A percentile compares a stretch with the other conserved stretches of the same genome.
Evolutionary conservation across 2,797 vertebrate genomes (phyloP).

Genomic region (Gorsachius magnificus): DNA sequence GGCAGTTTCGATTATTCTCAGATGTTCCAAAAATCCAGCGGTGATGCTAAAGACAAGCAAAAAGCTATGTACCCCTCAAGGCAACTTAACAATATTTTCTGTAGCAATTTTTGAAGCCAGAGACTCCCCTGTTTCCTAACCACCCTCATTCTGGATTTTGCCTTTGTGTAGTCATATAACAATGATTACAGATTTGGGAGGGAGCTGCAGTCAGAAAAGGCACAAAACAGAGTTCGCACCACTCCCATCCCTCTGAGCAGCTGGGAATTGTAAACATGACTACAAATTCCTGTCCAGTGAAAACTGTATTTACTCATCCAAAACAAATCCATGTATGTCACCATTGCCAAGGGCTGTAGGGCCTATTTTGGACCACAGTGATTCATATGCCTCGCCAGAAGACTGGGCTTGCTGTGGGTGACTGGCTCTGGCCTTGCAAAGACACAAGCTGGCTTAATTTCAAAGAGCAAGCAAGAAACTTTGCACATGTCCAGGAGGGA

Average conservation of each 20-base stretch:
- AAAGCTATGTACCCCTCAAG: neutral
- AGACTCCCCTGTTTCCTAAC: neutral
- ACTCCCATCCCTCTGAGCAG: neutral
- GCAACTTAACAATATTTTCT: neutral
- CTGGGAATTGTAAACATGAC: constrained; percentile 15
- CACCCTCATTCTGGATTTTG: neutral
- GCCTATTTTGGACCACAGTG: neutral
- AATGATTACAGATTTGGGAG: neutral
- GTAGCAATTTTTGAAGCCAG: neutral
- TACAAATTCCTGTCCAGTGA: constrained; percentile 11
- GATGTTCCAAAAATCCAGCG: neutral
- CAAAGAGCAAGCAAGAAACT: neutral
- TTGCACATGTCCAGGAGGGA: neutral
- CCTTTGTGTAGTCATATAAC: neutral
- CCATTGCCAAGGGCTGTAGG: neutral
- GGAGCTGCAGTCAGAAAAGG: neutral
- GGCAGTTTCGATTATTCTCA: neutral
- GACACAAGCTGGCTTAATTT: neutral
- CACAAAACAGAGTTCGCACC: neutral
- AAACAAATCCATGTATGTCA: neutral
- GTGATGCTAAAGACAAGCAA: neutral
- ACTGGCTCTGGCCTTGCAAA: neutral
- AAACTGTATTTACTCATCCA: constrained; percentile 22
- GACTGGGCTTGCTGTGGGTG: neutral
- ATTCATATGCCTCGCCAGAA: neutral